Conservation (phyloP, 30 jellyfish, hydroid and myxozoan species). For the Euphysa ruthae region DNA sequence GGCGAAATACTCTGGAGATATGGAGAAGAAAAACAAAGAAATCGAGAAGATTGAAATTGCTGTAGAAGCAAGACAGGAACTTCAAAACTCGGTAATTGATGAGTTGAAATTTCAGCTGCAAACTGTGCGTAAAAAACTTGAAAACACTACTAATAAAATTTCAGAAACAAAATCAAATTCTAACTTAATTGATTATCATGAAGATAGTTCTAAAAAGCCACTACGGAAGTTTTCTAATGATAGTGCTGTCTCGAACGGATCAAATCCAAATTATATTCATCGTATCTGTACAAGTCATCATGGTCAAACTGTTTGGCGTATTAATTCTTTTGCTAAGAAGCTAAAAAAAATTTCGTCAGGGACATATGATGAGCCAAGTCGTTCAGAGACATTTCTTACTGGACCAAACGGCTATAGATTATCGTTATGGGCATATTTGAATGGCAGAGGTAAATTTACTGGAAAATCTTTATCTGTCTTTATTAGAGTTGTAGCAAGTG, state of each 20-base stretch:
- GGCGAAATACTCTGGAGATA: constrained; percentile 43
- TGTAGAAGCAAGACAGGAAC: constrained; percentile 65
- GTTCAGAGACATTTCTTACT: constrained; percentile 85
- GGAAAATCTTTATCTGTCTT: constrained; percentile 65
- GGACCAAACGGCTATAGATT: constrained; percentile 95
- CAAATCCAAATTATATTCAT: constrained; percentile 50
- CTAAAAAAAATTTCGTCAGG: constrained; percentile 86
- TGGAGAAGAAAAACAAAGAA: constrained; percentile 47
- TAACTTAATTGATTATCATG: constrained; percentile 33
- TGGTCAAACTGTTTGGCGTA: constrained; percentile 91
- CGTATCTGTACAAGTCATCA: constrained; percentile 52
- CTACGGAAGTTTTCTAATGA: constrained; percentile 15
- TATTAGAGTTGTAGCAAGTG: constrained; percentile 85
- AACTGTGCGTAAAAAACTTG: constrained; percentile 54
- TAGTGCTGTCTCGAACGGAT: constrained; percentile 43
- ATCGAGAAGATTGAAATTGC: constrained; percentile 41
- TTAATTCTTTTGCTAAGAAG: constrained; percentile 65
- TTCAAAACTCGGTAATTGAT: constrained; percentile 76
- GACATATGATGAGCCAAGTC: constrained; percentile 83
- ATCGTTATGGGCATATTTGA: constrained; percentile 82
- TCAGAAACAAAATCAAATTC: background rate
- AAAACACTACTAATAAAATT: background rate
- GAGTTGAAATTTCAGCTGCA: constrained; percentile 82
- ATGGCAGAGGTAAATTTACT: constrained; percentile 95
- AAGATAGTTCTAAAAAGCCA: constrained; percentile 2